Conservation (phyloP, 2,888 invertebrate genomes). For the Nomada ruficornis region DNA sequence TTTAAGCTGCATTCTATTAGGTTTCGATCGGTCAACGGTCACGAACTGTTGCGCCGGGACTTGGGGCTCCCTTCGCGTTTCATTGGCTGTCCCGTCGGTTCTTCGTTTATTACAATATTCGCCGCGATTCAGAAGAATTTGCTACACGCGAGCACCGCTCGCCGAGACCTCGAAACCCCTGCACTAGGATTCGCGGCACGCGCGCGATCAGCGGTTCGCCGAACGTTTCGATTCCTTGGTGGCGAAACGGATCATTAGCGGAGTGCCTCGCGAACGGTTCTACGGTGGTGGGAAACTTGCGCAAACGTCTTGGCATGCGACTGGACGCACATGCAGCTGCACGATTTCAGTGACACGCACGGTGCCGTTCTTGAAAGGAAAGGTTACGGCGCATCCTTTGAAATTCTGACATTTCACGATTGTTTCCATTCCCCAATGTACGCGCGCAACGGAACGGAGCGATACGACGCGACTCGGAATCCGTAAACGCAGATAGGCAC, state of each 20-base stretch:
- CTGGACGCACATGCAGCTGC: constrained; percentile 45
- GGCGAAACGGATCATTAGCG: constrained; percentile 22
- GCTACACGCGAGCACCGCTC: too few species aligned
- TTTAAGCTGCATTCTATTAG: too few species aligned
- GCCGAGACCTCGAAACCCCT: too few species aligned
- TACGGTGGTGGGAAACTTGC: constrained; percentile 41
- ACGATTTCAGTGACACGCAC: constrained; percentile 64
- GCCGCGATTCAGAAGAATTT: not conserved
- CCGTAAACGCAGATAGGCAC: too few species aligned
- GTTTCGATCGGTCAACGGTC: constrained; percentile 75
- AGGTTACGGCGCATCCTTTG: constrained; percentile 57
- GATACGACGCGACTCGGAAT: too few species aligned
- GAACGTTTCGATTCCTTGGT: not conserved
- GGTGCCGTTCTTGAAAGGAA: constrained; percentile 39
- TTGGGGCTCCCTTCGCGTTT: not conserved
- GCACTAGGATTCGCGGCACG: too few species aligned
- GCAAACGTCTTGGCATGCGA: constrained; percentile 41
- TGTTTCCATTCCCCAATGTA: constrained; percentile 12
- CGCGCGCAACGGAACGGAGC: too few species aligned
- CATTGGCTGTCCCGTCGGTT: not conserved
- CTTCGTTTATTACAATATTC: not conserved
- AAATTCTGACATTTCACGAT: constrained; percentile 64
- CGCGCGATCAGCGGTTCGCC: too few species aligned
- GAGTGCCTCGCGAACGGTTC: constrained; percentile 40
- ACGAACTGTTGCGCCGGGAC: constrained; percentile 73